phyloP scores from a whole-genome alignment of 2,113 vertebrate species.

The Ciconia maguari region DNA sequence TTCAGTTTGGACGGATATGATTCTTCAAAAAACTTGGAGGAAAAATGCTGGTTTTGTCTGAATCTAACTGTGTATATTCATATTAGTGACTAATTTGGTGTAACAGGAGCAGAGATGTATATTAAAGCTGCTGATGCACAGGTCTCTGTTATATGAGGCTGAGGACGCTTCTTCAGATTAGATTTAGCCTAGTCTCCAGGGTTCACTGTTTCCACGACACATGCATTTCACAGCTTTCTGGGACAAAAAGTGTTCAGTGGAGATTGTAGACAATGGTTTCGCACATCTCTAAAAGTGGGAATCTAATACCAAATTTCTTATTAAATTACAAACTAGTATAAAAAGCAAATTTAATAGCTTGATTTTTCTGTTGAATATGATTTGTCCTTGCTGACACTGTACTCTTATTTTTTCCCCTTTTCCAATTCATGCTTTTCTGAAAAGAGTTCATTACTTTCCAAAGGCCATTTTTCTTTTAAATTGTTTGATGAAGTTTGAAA shows the following conservation, averaged over 20 bases:
- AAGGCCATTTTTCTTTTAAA: neutral
- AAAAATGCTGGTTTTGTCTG: neutral
- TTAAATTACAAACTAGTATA: neutral
- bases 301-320: neutral
- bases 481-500: neutral
- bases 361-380: neutral
- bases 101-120: neutral
- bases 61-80: neutral
- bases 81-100: neutral
- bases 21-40: neutral
- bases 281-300: neutral
- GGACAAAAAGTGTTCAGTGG: neutral
- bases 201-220: neutral
- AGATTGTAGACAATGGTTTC: accelerated
- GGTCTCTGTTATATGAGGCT: neutral
- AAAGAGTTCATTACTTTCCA: neutral
- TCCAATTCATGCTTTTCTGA: neutral
- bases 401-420: neutral
- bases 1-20: neutral
- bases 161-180: neutral
- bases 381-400: neutral
- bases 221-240: neutral
- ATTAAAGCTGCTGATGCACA: neutral
- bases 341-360: neutral
- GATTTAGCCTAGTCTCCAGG: neutral